These are phyloP conservation scores for Mesocricetus auratus DNA, from an alignment of 2,113 vertebrate species.

Conservation along the genomic window DNA sequence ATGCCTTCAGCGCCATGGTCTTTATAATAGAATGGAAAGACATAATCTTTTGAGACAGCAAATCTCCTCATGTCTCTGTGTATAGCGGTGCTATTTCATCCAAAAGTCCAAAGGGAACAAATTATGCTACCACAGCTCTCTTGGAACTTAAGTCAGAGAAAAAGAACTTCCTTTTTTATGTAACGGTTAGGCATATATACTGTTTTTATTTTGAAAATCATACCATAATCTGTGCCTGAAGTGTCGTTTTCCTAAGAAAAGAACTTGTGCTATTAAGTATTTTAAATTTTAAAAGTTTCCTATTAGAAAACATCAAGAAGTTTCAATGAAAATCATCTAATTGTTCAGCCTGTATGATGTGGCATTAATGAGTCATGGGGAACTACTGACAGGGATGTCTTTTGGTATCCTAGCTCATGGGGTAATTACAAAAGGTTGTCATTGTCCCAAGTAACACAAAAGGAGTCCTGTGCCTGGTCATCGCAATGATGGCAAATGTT, in stretches of 20 bases:
- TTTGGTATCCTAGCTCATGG: background rate
- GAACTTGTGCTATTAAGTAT: constrained; percentile 38
- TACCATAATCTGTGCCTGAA: background rate
- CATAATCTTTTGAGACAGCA: background rate
- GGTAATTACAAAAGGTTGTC: background rate
- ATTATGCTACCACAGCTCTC: background rate
- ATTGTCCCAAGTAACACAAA: background rate
- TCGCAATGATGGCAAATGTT: background rate
- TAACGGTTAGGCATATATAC: background rate
- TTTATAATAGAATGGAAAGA: constrained; percentile 41
- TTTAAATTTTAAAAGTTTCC: background rate
- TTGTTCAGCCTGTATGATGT: background rate
- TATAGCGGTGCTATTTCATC: background rate
- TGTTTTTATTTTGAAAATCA: constrained; percentile 36
- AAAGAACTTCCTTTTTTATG: background rate
- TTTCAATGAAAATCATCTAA: background rate
- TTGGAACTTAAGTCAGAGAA: constrained; percentile 18
- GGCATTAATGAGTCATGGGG: background rate
- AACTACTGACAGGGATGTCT: too few relatives aligned
- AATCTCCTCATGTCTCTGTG: background rate
- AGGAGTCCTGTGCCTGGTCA: background rate
- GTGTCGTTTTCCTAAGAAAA: background rate
- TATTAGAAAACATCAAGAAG: constrained; percentile 35
- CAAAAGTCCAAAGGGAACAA: background rate
- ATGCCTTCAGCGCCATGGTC: background rate